Conservation (phyloP, 2,113 vertebrate genomes). For the Nothobranchius kuhntae region DNA sequence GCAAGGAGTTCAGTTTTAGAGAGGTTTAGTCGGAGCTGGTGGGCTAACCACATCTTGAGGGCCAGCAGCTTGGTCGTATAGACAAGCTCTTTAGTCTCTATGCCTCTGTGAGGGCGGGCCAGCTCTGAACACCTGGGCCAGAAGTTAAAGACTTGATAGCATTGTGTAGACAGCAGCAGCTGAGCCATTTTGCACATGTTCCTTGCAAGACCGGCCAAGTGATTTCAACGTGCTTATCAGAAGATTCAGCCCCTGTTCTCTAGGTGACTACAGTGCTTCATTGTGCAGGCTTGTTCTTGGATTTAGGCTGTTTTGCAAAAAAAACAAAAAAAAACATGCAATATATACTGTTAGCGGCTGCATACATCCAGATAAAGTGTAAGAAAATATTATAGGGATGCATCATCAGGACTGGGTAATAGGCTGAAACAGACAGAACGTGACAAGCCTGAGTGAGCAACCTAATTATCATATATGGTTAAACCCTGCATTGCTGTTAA, state of each 20-base stretch:
- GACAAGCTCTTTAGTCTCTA: slow-evolving; percentile 30
- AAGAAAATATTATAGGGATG: slow-evolving; percentile 6
- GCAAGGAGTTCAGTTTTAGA: too few species aligned
- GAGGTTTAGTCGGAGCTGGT: background rate
- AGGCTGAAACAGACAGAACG: background rate
- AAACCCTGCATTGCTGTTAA: background rate
- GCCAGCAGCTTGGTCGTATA: slow-evolving; percentile 21
- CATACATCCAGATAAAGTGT: background rate
- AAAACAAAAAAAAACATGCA: background rate
- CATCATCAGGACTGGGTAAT: background rate
- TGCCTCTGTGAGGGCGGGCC: slow-evolving; percentile 19
- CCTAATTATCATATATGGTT: background rate
- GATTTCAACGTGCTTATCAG: slow-evolving; percentile 20
- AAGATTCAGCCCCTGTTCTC: background rate
- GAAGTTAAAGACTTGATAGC: slow-evolving; percentile 40
- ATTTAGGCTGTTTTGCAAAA: background rate
- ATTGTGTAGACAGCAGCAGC: slow-evolving; percentile 43
- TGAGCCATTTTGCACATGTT: slow-evolving; percentile 21
- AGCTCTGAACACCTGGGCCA: slow-evolving; percentile 47
- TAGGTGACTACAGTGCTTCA: background rate
- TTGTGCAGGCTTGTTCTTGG: slow-evolving; percentile 5
- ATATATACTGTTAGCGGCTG: slow-evolving; percentile 3
- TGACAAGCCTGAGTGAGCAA: slow-evolving; percentile 1
- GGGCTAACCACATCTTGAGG: slow-evolving; percentile 10
- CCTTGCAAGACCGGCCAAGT: slow-evolving; percentile 1